Conservation (phyloP, 2,113 vertebrate genomes). For the Catagonus wagneri region DNA sequence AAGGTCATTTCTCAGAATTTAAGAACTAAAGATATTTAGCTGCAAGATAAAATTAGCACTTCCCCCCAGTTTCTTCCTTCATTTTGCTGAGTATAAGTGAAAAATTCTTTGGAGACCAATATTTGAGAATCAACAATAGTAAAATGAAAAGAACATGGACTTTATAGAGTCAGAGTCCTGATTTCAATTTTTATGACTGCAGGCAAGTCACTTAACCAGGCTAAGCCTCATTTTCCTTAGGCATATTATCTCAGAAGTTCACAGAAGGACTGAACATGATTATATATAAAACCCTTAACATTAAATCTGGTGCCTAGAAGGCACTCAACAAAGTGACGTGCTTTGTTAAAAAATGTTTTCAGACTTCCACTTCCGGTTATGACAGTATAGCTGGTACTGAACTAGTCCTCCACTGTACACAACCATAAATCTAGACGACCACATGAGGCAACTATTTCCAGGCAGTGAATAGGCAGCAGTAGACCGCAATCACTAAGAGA, state of each 20-base stretch:
- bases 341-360: not conserved
- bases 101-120: not conserved
- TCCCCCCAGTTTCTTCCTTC: not conserved
- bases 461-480: not conserved
- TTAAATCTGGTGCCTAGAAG: not conserved
- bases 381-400: not conserved
- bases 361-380: not conserved
- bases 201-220: not conserved
- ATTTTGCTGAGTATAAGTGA: conserved; percentile 4
- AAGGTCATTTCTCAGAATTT: not conserved
- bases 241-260: not conserved
- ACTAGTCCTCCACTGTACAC: not conserved
- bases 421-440: not conserved
- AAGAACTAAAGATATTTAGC: not conserved
- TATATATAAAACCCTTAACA: not conserved
- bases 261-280: not conserved
- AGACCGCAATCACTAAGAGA: not conserved
- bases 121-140: not conserved
- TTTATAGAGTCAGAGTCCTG: not conserved
- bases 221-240: not conserved
- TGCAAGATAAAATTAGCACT: not conserved
- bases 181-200: not conserved
- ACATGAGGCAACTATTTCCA: not conserved
- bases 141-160: conserved; percentile 1
- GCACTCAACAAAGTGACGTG: not conserved